Evolutionary conservation across 2,797 vertebrate species (phyloP).

Genomic region (Diplodus puntazzo): DNA sequence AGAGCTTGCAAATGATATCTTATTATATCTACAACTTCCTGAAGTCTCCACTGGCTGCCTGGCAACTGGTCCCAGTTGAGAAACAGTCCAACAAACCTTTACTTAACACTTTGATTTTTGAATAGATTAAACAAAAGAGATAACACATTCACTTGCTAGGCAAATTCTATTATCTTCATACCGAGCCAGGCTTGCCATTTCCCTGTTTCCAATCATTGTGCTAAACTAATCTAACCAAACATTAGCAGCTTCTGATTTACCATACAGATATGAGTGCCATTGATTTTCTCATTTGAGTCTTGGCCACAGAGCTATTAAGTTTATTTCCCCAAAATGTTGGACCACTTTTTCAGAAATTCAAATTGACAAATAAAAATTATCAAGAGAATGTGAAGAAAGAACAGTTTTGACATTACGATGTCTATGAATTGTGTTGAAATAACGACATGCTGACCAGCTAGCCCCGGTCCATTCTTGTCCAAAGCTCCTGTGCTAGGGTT

Average conservation of each 20-base stretch:
- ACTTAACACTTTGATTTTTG: not conserved
- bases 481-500: too few species aligned
- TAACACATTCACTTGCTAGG: not conserved
- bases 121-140: not conserved
- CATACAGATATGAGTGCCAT: not conserved
- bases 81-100: not conserved
- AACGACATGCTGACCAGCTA: too few species aligned
- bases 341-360: too few species aligned
- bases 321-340: not conserved
- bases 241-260: not conserved
- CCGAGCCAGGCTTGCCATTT: not conserved
- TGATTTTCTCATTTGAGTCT: not conserved
- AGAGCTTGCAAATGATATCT: not conserved
- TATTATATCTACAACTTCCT: not conserved
- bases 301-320: not conserved
- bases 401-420: too few species aligned
- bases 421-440: too few species aligned
- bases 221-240: not conserved
- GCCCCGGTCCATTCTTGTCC: too few species aligned
- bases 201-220: not conserved
- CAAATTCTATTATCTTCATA: not conserved
- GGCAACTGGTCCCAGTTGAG: not conserved
- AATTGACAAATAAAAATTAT: not conserved
- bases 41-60: not conserved
- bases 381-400: too few species aligned